Conservation (phyloP, 2,113 vertebrate species). For the Mustela lutreola region DNA sequence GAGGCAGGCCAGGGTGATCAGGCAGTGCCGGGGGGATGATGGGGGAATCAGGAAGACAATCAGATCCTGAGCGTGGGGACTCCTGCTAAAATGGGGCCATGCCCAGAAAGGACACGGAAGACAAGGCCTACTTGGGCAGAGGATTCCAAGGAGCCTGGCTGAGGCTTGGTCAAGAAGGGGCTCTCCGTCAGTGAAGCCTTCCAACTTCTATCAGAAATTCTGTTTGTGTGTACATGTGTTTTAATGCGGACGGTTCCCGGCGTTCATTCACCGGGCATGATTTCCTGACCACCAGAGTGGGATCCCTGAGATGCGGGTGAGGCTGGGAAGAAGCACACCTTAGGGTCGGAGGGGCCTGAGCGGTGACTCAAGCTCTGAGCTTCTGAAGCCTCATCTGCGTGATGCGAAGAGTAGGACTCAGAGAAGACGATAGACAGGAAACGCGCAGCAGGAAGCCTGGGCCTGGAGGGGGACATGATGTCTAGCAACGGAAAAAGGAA, state of each 20-base stretch:
- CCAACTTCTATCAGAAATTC: neutral
- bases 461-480: accelerated
- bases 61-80: neutral
- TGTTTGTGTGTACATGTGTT: neutral
- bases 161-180: no score
- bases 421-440: neutral
- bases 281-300: neutral
- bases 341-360: neutral
- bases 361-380: neutral
- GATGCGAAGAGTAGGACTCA: neutral
- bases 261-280: neutral
- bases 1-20: neutral
- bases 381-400: neutral
- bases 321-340: neutral
- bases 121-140: neutral
- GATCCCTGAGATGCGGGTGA: neutral
- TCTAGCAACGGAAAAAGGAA: neutral
- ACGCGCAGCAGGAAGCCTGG: neutral
- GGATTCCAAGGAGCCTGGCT: neutral
- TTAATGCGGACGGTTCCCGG: neutral
- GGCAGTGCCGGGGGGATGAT: accelerated
- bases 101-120: neutral
- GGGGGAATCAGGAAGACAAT: neutral
- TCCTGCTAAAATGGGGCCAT: neutral
- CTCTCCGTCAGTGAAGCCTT: neutral